Percentiles rank a stretch among this genome's conserved stretches.
phyloP scores from a whole-genome alignment of 2,888 invertebrate genomes.

The Phortica magna region DNA sequence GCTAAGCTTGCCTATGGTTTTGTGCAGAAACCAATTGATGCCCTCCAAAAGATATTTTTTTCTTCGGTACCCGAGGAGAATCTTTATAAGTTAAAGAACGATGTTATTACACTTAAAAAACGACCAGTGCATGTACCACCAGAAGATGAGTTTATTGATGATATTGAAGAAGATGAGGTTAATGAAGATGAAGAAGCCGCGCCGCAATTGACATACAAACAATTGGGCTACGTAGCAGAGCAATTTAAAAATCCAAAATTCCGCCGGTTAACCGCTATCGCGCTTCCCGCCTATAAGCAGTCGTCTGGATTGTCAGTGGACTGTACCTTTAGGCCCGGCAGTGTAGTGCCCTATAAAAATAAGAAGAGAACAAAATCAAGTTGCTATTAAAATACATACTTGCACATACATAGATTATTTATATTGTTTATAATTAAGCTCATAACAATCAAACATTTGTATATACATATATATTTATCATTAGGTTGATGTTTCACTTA shows the following conservation, averaged over 20 bases:
- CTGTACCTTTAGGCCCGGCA: slow-evolving; percentile 71
- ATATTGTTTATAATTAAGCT: too few species aligned
- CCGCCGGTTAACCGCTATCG: slow-evolving; percentile 14
- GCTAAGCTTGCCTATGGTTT: slow-evolving; percentile 80
- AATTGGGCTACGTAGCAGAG: slow-evolving; percentile 78
- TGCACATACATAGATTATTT: not conserved
- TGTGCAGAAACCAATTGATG: slow-evolving; percentile 78
- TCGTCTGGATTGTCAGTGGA: slow-evolving; percentile 46
- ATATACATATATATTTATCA: not conserved
- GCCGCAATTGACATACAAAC: slow-evolving; percentile 75
- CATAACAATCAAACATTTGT: not conserved
- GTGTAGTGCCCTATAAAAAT: slow-evolving; percentile 60
- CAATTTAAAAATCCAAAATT: slow-evolving; percentile 73
- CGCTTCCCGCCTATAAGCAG: too few species aligned
- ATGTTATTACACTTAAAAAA: slow-evolving; percentile 79
- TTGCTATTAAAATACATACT: not conserved
- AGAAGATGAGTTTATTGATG: slow-evolving; percentile 60
- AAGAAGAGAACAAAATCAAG: not conserved
- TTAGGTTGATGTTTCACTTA: not conserved
- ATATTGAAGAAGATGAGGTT: slow-evolving; percentile 60
- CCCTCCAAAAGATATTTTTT: slow-evolving; percentile 61
- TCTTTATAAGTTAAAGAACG: slow-evolving; percentile 79
- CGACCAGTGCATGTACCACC: slow-evolving; percentile 50
- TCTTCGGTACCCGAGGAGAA: slow-evolving; percentile 79
- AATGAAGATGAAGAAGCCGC: slow-evolving; percentile 53